A percentile compares a stretch with the other conserved stretches of the same genome.
These are phyloP conservation scores for Taurulus bubalis DNA, from an alignment of 2,113 vertebrate species.

Conservation along the genomic window DNA sequence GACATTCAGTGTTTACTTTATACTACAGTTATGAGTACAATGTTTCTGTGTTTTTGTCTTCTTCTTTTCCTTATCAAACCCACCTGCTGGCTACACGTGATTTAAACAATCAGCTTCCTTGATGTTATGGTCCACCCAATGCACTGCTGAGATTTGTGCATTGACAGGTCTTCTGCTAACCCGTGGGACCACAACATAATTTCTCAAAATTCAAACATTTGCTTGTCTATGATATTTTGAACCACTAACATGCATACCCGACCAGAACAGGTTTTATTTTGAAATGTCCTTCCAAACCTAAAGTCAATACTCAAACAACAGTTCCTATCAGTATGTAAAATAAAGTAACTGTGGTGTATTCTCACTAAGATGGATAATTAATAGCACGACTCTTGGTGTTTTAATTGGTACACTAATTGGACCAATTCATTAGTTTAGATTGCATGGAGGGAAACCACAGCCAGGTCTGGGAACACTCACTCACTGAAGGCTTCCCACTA, in stretches of 20 bases:
- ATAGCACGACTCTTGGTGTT: constrained; percentile 26
- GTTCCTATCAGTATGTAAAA: not conserved
- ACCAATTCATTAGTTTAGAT: constrained; percentile 50
- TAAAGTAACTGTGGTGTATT: not conserved
- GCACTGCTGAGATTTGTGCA: no score
- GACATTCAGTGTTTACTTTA: no score
- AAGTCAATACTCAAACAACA: not conserved
- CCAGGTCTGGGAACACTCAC: constrained; percentile 25
- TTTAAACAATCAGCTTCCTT: no score
- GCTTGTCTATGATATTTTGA: not conserved
- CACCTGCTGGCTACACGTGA: no score
- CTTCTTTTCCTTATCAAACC: no score
- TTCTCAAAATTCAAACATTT: no score
- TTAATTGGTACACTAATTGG: constrained; percentile 62
- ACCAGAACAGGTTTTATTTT: not conserved
- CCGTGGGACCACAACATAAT: no score
- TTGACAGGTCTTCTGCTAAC: no score
- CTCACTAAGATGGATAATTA: constrained; percentile 6
- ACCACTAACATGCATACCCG: not conserved
- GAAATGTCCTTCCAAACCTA: not conserved
- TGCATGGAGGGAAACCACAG: constrained; percentile 13
- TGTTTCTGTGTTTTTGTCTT: no score
- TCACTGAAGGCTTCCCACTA: constrained; percentile 42
- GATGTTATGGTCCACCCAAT: no score
- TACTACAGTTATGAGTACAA: no score